Conservation (phyloP, 2,113 vertebrate genomes). For the Paramormyrops kingsleyae region DNA sequence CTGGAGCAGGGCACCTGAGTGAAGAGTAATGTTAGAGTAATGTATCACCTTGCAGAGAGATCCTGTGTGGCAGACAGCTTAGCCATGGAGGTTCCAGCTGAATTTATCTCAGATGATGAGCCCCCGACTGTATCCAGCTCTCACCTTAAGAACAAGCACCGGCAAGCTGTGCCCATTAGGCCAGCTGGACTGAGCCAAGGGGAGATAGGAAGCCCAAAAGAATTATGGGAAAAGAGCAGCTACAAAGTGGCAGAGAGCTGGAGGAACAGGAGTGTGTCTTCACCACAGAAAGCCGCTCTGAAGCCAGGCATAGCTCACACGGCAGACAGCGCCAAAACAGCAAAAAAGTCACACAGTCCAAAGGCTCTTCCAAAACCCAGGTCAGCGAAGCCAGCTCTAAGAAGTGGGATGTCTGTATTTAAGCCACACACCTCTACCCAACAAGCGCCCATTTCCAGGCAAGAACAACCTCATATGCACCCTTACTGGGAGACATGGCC, state of each 20-base stretch:
- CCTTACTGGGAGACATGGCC: background rate
- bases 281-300: background rate
- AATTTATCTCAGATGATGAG: constrained; percentile 11
- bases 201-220: constrained; percentile 15
- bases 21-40: background rate
- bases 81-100: background rate
- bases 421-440: background rate
- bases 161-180: background rate
- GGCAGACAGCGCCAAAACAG: constrained; percentile 48
- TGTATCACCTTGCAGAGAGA: background rate
- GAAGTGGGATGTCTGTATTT: background rate
- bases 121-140: constrained; percentile 9
- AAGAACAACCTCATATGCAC: background rate
- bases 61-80: background rate
- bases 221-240: constrained; percentile 2
- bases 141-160: constrained; percentile 4
- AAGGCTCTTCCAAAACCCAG: constrained; percentile 27
- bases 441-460: background rate
- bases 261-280: background rate
- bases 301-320: constrained; percentile 48
- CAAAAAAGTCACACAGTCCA: constrained; percentile 35
- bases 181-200: background rate
- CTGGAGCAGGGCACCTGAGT: background rate
- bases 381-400: background rate
- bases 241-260: background rate